Evolutionary conservation across 2,113 vertebrate species (phyloP), one percentile per base, ranked within the genome.

Genomic region (Halcyon malimbica): DNA sequence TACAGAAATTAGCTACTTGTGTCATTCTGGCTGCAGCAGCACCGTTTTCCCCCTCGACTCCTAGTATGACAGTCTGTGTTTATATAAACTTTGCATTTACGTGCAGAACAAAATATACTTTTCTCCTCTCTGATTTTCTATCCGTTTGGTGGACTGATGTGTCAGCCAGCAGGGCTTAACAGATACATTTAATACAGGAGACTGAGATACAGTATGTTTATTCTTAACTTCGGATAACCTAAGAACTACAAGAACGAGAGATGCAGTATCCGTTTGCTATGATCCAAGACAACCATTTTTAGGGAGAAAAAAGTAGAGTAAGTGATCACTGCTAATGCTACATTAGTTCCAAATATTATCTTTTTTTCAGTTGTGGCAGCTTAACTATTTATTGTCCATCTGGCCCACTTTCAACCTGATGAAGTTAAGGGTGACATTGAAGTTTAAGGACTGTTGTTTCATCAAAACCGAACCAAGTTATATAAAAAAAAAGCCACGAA

Each of bases 191-290:
- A 78, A 90, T 98, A 97, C 96, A 97, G 93, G 96, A 98, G 96
- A 97, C 95, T 86, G 94, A 96, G 97, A 98, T 97, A 97, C 97
- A 96, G 97, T 96, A 96, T 97, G 96, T 98, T 97, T 97, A 94
- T 97, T 93, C 96, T 97, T 96, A 97, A 97, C 88, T 97, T 97
- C 97, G 94, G 96, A 86, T 96, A 97, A 97, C 97, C 97, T 98
- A 97, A 97, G 95, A 95, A 97, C 97, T 97, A 98, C 96, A 97
- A 94, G 95, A 97, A 97, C 7, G 2, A 95, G 97, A 98, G 98
- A 98, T 98, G 98, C 98, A 98, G 85, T 97, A 98, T 97, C 98
- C 97, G 96, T 98, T 98, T 98, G 89, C 97, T 97, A 74, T 94
- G 60, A 94, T 87, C 95, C 93, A 94, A 97, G 83, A 96, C 91